These are phyloP conservation scores for Allygus modestus DNA, from an alignment of 2,888 invertebrate genomes.

Conservation along the genomic window DNA sequence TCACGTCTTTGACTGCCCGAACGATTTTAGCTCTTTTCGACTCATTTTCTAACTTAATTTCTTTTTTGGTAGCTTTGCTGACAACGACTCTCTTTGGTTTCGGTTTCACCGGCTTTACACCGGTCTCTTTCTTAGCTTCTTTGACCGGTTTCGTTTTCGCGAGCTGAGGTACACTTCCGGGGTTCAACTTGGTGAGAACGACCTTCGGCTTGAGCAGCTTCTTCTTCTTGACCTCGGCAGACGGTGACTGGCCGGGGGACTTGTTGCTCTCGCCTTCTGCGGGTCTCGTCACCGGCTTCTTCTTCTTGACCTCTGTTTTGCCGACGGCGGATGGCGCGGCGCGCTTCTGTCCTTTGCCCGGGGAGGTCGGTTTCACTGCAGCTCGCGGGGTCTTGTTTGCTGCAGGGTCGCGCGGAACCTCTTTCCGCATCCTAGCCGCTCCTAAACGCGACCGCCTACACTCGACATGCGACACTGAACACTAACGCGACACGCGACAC, in stretches of 20 bases:
- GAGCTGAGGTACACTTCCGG: background rate
- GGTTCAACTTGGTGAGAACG: slow-evolving; percentile 43
- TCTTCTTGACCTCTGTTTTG: slow-evolving; percentile 44
- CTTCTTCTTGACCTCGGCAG: slow-evolving; percentile 53
- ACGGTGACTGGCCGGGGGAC: background rate
- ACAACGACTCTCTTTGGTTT: slow-evolving; percentile 60
- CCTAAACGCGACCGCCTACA: background rate
- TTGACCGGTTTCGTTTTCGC: slow-evolving; percentile 35
- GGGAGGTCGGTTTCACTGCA: background rate
- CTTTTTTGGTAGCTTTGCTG: slow-evolving; percentile 56
- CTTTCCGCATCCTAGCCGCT: slow-evolving; percentile 49
- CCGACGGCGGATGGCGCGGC: slow-evolving; percentile 48
- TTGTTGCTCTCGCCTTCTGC: slow-evolving; percentile 49
- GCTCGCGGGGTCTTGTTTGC: slow-evolving; percentile 42
- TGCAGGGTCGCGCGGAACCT: slow-evolving; percentile 42
- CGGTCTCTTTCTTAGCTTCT: slow-evolving; percentile 56
- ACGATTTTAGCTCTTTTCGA: slow-evolving; percentile 48
- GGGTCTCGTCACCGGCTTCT: slow-evolving; percentile 30
- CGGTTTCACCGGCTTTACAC: slow-evolving; percentile 57
- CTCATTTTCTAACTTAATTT: slow-evolving; percentile 46
- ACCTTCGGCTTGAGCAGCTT: slow-evolving; percentile 44
- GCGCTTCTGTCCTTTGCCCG: slow-evolving; percentile 54
- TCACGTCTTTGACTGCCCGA: slow-evolving; percentile 45
- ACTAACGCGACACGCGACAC: slow-evolving; percentile 12
- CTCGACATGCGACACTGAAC: background rate